These are phyloP conservation scores for Magallana ariakensis DNA, from an alignment of 1,140 invertebrate genomes.

Conservation along the genomic window DNA sequence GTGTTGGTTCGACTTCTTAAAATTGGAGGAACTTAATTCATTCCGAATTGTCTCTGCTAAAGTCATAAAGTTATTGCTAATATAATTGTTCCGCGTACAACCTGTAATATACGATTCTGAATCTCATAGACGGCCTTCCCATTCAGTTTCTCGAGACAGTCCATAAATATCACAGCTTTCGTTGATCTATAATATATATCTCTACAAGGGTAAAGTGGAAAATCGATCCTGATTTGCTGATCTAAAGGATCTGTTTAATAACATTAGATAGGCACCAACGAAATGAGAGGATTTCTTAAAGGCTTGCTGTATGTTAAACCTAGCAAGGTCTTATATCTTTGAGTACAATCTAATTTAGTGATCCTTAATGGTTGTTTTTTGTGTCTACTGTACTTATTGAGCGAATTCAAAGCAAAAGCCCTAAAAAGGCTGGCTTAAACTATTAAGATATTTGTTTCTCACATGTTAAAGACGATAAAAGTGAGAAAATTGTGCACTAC, in stretches of 20 bases:
- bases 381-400: no score
- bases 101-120: background rate
- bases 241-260: background rate
- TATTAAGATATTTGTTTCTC: no score
- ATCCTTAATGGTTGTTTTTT: background rate
- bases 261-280: background rate
- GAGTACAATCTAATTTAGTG: background rate
- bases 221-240: constrained; percentile 27
- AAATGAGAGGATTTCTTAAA: background rate
- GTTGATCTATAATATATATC: background rate
- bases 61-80: background rate
- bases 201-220: background rate
- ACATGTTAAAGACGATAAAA: no score
- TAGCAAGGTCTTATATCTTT: background rate
- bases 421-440: no score
- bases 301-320: constrained; percentile 7
- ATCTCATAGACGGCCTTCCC: background rate
- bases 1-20: no score
- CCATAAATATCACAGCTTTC: background rate
- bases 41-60: background rate
- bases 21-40: no score
- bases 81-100: background rate
- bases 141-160: background rate
- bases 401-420: no score
- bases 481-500: no score